Conservation (phyloP, 1,140 invertebrate species). For the Lepidurus couesii region DNA sequence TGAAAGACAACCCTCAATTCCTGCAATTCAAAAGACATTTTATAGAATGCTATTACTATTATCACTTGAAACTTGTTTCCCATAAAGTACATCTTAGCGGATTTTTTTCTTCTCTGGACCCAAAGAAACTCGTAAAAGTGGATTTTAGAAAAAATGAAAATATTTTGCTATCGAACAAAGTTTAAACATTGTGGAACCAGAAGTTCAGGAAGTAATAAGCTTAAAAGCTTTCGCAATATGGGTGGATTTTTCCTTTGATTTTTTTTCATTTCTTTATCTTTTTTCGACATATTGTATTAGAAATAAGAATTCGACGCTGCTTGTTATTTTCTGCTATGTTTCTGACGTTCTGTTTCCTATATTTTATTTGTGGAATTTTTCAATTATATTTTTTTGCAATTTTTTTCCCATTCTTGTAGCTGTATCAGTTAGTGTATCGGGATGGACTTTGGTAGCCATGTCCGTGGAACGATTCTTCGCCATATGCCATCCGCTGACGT, state of each 20-base stretch:
- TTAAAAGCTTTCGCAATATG: background rate
- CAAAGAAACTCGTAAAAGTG: background rate
- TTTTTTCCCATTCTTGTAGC: constrained; percentile 46
- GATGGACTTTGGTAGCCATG: constrained; percentile 62
- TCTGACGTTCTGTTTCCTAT: background rate
- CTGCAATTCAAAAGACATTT: background rate
- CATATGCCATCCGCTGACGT: constrained; percentile 60
- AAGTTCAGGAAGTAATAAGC: background rate
- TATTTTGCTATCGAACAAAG: no score
- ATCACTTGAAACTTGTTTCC: background rate
- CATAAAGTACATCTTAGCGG: background rate
- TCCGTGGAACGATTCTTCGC: constrained; percentile 64
- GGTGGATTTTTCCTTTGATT: background rate
- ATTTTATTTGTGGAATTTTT: background rate
- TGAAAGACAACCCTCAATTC: background rate
- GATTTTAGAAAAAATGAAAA: no score
- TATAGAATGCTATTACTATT: background rate
- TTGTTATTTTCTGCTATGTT: no score
- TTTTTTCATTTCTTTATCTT: no score
- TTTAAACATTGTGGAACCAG: no score
- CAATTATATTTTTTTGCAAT: background rate
- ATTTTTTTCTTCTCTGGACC: background rate
- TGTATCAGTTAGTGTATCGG: constrained; percentile 57
- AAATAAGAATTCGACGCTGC: no score
- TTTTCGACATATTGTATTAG: no score